Percentiles rank a stretch among this genome's conserved stretches.
Conservation (phyloP, 2,888 invertebrate genomes). For the Alitta virens region DNA sequence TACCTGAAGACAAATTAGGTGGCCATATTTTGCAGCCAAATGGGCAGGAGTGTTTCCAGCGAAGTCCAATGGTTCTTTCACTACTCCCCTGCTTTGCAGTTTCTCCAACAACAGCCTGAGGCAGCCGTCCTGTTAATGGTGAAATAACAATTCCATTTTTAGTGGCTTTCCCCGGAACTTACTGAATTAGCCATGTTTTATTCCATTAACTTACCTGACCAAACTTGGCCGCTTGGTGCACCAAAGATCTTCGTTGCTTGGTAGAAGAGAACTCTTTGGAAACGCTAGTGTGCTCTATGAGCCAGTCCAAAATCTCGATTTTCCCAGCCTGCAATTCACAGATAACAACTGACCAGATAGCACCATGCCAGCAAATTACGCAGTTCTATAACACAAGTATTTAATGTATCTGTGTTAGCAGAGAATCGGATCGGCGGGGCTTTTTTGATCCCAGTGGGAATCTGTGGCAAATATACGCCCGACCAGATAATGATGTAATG, state of each 20-base stretch:
- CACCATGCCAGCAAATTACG: too few species aligned
- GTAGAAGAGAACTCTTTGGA: background rate
- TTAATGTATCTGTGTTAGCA: too few species aligned
- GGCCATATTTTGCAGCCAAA: slow-evolving; percentile 24
- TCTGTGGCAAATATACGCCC: too few species aligned
- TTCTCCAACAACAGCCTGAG: slow-evolving; percentile 17
- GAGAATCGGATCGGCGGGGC: too few species aligned
- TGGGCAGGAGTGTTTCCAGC: slow-evolving; percentile 24
- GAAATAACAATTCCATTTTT: background rate
- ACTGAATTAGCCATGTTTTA: background rate
- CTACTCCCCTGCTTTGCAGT: background rate
- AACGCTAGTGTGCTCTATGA: slow-evolving; percentile 12
- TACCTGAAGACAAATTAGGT: slow-evolving; percentile 25
- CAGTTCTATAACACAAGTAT: too few species aligned
- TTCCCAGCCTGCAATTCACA: slow-evolving; percentile 13
- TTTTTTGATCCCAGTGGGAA: too few species aligned
- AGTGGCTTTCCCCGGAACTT: too few species aligned
- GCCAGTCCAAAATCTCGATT: slow-evolving; percentile 20
- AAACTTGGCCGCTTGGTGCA: slow-evolving; percentile 21
- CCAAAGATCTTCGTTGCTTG: slow-evolving; percentile 9
- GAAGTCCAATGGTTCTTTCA: slow-evolving; percentile 3
- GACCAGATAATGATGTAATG: too few species aligned
- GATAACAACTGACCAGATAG: too few species aligned
- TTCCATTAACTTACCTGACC: slow-evolving; percentile 14
- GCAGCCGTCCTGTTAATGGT: slow-evolving; percentile 20